Conservation (phyloP, 2,888 invertebrate genomes). For the Conchocele bisecta region DNA sequence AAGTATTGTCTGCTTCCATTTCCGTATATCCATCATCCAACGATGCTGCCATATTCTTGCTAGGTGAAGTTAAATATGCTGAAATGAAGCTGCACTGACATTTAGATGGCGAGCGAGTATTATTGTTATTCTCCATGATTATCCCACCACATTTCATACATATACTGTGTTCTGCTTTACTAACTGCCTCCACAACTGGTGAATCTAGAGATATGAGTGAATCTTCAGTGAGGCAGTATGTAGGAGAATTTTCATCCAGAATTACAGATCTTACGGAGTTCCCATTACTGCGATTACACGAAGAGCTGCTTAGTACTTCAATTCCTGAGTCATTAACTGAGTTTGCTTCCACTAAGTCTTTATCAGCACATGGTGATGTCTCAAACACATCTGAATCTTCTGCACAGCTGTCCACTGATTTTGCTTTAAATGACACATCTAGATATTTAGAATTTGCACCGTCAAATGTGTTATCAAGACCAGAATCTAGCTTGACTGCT, state of each 20-base stretch:
- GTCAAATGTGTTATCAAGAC: constrained; percentile 27
- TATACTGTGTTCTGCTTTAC: constrained; percentile 47
- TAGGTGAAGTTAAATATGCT: no score
- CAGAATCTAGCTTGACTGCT: constrained; percentile 40
- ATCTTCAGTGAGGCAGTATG: constrained; percentile 46
- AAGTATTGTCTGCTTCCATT: no score
- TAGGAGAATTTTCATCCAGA: constrained; percentile 54
- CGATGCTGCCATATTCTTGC: no score
- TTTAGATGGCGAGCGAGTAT: constrained; percentile 51
- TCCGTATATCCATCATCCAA: no score
- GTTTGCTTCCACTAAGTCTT: constrained; percentile 36
- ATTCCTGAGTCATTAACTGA: constrained; percentile 59
- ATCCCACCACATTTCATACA: constrained; percentile 56
- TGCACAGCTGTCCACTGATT: constrained; percentile 19
- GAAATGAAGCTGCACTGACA: constrained; percentile 31
- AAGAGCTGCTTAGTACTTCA: constrained; percentile 55
- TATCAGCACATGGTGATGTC: constrained; percentile 33
- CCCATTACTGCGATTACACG: constrained; percentile 56
- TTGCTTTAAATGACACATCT: constrained; percentile 30
- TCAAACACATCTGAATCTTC: constrained; percentile 46
- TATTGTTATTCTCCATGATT: constrained; percentile 54
- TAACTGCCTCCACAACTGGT: constrained; percentile 30
- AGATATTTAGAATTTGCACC: constrained; percentile 35
- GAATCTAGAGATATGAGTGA: constrained; percentile 54
- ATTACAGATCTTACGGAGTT: constrained; percentile 53